These are phyloP conservation scores for Drosophila paramelanica DNA, from an alignment of 2,888 invertebrate species.

Conservation along the genomic window DNA sequence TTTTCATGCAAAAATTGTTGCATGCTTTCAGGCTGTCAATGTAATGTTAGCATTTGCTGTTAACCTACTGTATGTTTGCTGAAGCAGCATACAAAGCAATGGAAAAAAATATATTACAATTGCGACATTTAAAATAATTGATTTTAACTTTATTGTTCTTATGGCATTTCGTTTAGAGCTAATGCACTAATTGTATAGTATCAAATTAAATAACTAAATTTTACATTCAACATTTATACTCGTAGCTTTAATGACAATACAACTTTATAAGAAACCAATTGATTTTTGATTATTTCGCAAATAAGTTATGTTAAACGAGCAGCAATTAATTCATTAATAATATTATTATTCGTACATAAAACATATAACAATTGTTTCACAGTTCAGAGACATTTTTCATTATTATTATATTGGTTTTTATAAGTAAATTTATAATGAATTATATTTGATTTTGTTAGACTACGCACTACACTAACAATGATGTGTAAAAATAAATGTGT, in stretches of 20 bases:
- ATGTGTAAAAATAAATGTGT: slow-evolving; percentile 80
- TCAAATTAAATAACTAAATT: slow-evolving; percentile 50
- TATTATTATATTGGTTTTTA: slow-evolving; percentile 43
- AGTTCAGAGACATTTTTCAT: slow-evolving; percentile 68
- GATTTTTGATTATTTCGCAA: slow-evolving; percentile 18
- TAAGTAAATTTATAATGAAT: slow-evolving; percentile 61
- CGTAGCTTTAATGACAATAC: slow-evolving; percentile 22
- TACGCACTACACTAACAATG: slow-evolving; percentile 78
- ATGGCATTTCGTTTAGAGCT: slow-evolving; percentile 23
- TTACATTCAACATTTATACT: slow-evolving; percentile 39
- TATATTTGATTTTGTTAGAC: slow-evolving; percentile 49
- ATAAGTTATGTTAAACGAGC: slow-evolving; percentile 49
- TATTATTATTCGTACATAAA: slow-evolving; percentile 66
- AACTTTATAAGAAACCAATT: slow-evolving; percentile 38
- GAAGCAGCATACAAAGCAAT: neutral
- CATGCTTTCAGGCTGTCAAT: slow-evolving; percentile 4
- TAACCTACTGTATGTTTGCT: neutral
- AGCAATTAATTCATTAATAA: slow-evolving; percentile 36
- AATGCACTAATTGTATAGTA: slow-evolving; percentile 38
- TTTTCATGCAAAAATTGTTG: neutral
- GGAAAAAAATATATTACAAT: neutral
- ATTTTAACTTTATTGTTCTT: slow-evolving; percentile 43
- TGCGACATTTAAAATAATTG: slow-evolving; percentile 22
- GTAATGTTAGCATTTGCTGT: neutral
- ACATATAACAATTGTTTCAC: slow-evolving; percentile 74